A percentile compares a stretch with the other conserved stretches of the same genome.
These are phyloP conservation scores for Heliangelus exortis DNA, from an alignment of 2,797 vertebrate species.

Conservation along the genomic window DNA sequence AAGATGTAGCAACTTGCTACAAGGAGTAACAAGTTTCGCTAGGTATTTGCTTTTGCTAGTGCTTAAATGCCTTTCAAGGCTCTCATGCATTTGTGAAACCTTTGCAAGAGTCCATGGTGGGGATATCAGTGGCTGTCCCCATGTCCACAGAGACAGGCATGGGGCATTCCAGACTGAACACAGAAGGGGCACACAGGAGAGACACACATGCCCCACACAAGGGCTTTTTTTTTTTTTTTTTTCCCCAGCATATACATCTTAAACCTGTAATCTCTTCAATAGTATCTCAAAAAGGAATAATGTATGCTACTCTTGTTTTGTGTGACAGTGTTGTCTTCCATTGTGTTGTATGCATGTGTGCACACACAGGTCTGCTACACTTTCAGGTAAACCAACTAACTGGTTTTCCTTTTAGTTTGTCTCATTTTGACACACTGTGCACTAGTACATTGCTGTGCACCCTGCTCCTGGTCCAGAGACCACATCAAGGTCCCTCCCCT, in stretches of 20 bases:
- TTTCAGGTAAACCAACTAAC: neutral
- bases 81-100: neutral
- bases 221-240: neutral
- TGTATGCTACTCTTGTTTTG: neutral
- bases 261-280: neutral
- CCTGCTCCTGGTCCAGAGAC: neutral
- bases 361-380: neutral
- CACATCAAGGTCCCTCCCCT: neutral
- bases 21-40: neutral
- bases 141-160: neutral
- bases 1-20: neutral
- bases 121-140: neutral
- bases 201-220: neutral
- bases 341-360: too few relatives aligned
- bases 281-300: neutral
- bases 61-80: neutral
- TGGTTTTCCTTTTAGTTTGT: fast-evolving
- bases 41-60: neutral
- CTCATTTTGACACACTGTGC: fast-evolving
- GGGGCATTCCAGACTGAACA: neutral
- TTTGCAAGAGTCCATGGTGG: neutral
- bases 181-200: neutral
- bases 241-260: neutral
- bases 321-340: neutral
- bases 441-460: neutral